Evolutionary conservation across 2,113 vertebrate species (phyloP).

Genomic region (Pluvialis apricaria): DNA sequence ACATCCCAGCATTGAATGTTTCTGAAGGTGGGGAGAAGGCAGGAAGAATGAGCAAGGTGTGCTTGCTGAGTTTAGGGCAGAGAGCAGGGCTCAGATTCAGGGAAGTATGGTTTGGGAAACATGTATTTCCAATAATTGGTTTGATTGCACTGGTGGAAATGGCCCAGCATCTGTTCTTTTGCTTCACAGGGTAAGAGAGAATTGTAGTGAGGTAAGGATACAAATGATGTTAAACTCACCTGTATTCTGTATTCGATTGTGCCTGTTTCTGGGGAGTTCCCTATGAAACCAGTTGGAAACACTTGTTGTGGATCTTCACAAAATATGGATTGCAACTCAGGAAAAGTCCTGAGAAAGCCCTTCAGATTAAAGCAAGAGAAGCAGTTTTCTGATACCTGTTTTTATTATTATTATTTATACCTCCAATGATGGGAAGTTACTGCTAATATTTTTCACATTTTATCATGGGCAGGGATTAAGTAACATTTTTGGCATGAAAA

Average conservation of each 20-base stretch:
- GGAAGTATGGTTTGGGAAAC: background rate
- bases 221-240: background rate
- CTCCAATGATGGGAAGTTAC: background rate
- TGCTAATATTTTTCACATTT: background rate
- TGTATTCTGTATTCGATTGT: background rate
- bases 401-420: background rate
- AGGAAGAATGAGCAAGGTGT: background rate
- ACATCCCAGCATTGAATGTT: background rate
- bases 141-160: background rate
- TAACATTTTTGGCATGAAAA: background rate
- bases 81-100: background rate
- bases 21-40: background rate
- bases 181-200: background rate
- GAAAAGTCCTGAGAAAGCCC: background rate
- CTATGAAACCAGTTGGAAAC: background rate
- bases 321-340: background rate
- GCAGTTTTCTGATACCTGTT: background rate
- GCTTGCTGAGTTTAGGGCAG: background rate
- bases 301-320: background rate
- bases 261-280: background rate
- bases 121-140: background rate
- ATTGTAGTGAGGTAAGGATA: background rate
- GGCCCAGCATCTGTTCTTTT: background rate
- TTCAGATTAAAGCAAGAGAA: background rate
- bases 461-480: background rate